Conservation (phyloP, 2,113 vertebrate species). For the Solea senegalensis region DNA sequence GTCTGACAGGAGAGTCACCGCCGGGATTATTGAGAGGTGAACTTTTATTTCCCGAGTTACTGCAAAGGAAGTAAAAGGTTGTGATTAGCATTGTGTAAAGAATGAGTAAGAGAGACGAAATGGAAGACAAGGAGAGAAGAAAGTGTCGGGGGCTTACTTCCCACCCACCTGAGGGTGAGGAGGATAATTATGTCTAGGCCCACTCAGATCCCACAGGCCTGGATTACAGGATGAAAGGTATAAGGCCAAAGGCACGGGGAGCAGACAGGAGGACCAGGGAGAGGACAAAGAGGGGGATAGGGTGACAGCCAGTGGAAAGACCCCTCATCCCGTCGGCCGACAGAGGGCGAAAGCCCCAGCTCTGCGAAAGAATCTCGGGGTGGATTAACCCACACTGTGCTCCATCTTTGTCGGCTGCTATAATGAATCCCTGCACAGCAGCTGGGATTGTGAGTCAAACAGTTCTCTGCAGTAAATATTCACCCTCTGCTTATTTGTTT, state of each 20-base stretch:
- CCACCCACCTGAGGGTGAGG: constrained; percentile 21
- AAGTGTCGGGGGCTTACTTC: background rate
- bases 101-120: constrained; percentile 41
- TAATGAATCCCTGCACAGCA: constrained; percentile 54
- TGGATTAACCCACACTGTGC: constrained; percentile 55
- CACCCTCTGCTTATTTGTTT: constrained; percentile 27
- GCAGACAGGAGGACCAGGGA: constrained; percentile 10
- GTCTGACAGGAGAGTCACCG: constrained; percentile 82
- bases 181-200: constrained; percentile 68
- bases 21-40: constrained; percentile 54
- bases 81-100: constrained; percentile 84
- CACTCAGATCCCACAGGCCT: constrained; percentile 58
- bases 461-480: constrained; percentile 47
- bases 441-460: constrained; percentile 76
- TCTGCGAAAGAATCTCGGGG: constrained; percentile 30
- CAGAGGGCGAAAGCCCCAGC: constrained; percentile 45
- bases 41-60: constrained; percentile 71
- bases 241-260: constrained; percentile 22
- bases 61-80: constrained; percentile 85
- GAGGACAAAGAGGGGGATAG: constrained; percentile 3
- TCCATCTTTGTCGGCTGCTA: constrained; percentile 69
- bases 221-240: constrained; percentile 77
- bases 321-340: constrained; percentile 36
- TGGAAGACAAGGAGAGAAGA: constrained; percentile 46
- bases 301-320: constrained; percentile 52